A percentile compares a stretch with the other conserved stretches of the same genome.
Evolutionary conservation across 2,113 vertebrate genomes (phyloP).

Genomic region (Chloropsis hardwickii): DNA sequence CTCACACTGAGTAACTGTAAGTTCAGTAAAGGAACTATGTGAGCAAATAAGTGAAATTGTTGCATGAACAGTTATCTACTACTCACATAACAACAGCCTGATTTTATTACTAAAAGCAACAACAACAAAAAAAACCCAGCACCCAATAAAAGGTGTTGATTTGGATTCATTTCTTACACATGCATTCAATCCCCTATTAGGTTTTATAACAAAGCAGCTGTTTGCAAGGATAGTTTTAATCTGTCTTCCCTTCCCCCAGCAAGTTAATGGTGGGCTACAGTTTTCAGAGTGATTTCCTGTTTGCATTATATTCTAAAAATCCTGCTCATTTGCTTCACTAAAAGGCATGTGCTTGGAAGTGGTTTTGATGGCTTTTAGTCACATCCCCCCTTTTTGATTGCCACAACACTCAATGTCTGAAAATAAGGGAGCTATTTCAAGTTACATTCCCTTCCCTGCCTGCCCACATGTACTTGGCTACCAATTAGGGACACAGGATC

Average conservation of each 20-base stretch:
- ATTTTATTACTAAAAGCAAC: not conserved
- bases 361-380: constrained; percentile 51
- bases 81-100: not conserved
- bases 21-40: not conserved
- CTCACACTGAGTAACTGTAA: not conserved
- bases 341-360: constrained; percentile 52
- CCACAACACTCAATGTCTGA: not conserved
- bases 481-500: not conserved
- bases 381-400: constrained; percentile 7
- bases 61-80: not conserved
- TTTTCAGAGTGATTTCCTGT: constrained; percentile 42
- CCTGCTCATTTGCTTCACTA: not conserved
- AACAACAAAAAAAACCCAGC: not conserved
- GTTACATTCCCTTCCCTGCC: constrained; percentile 17
- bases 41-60: not conserved
- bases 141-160: constrained; percentile 38
- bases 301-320: constrained; percentile 30
- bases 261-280: constrained; percentile 6
- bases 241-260: not conserved
- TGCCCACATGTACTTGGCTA: constrained; percentile 49
- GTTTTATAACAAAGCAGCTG: not conserved
- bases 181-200: not conserved
- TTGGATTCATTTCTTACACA: not conserved
- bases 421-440: constrained; percentile 52
- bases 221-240: not conserved